Base-by-base conservation (phyloP, 1,140 invertebrate species). In the Adelges cooleyi region DNA sequence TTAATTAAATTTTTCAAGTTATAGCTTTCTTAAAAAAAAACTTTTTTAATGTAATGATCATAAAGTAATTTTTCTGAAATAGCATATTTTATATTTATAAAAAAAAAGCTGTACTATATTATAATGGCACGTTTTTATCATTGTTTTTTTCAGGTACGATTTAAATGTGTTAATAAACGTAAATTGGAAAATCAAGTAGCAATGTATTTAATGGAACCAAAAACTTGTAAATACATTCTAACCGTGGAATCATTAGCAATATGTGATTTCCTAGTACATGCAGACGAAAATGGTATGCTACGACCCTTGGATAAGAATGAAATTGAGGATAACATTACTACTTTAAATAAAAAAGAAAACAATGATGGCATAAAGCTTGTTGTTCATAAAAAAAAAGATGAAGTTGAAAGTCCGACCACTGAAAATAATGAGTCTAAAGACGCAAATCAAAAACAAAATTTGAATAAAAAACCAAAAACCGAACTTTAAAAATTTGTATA, bases 221-320 rank as follows among this genome's bases (percentile, higher is more conserved):
- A 85, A 74, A 86, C 86, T 15, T 97, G 94, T 73, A 86, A 95
- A 75, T 97, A 96, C 70, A 85, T 94, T 65, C 74, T 96, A 20
- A 89, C 89, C 17, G 89, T 95, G 0, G 93, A 96, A 75, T 93
- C 92, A 3, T 82, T 86, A 1, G 73, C 95, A 0, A 85, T 98
- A 67, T 96, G 93, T 78, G 82, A 88, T 71, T 84, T 95, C 59
- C 74, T 95, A 42, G 80, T 83, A 11, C 77, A 81, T 65, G 85
- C 85, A 0, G 87, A 90, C 73, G 81, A 86, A 53, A 80, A 86
- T 71, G 86, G 86, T 23, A 73, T 88, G 18, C 46, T 69, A 33
- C 5, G 5, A 11, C 11, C 29, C 11, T 33, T 33, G 29, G 29
- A 33, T 6, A 33, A 33, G 29, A 33, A 33, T 6, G 5, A 5